A percentile compares a stretch with the other conserved stretches of the same genome.
These are phyloP conservation scores for Ephestia elutella DNA, from an alignment of 1,140 invertebrate species.

Conservation along the genomic window DNA sequence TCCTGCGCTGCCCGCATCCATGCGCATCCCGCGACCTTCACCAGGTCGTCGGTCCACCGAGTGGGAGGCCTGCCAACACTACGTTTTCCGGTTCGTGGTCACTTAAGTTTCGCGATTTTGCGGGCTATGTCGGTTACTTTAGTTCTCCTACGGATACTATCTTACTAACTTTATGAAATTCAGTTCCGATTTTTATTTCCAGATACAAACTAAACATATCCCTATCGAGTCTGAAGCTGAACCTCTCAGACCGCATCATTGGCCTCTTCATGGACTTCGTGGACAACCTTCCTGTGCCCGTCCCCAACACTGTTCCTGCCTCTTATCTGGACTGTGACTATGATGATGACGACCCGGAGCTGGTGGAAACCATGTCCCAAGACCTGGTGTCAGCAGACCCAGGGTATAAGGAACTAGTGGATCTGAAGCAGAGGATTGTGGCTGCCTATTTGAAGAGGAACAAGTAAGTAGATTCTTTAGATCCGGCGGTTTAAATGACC, in stretches of 20 bases:
- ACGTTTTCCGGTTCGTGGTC: too few relatives aligned
- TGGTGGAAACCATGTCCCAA: slow-evolving; percentile 35
- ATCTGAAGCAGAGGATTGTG: slow-evolving; percentile 65
- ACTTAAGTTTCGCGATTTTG: too few relatives aligned
- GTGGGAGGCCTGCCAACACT: too few relatives aligned
- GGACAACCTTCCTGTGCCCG: slow-evolving; percentile 78
- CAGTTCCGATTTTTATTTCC: too few relatives aligned
- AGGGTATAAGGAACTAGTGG: slow-evolving; percentile 54
- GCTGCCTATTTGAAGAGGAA: slow-evolving; percentile 63
- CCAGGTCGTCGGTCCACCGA: too few relatives aligned
- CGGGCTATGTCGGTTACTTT: too few relatives aligned
- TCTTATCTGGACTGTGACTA: slow-evolving; percentile 66
- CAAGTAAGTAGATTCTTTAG: slow-evolving; percentile 55
- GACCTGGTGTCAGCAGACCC: slow-evolving; percentile 58
- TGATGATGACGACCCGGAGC: slow-evolving; percentile 40
- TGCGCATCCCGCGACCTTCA: too few relatives aligned
- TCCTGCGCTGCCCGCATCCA: too few relatives aligned
- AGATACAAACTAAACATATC: slow-evolving; percentile 87
- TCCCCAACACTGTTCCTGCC: slow-evolving; percentile 65
- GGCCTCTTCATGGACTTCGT: slow-evolving; percentile 80
- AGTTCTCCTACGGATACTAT: too few relatives aligned
- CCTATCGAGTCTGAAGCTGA: slow-evolving; percentile 83
- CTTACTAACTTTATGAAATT: too few relatives aligned
- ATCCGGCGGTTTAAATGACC: too few relatives aligned
- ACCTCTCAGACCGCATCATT: slow-evolving; percentile 85